phyloP scores from a whole-genome alignment of 2,113 vertebrate species.

The Hoplias malabaricus region DNA sequence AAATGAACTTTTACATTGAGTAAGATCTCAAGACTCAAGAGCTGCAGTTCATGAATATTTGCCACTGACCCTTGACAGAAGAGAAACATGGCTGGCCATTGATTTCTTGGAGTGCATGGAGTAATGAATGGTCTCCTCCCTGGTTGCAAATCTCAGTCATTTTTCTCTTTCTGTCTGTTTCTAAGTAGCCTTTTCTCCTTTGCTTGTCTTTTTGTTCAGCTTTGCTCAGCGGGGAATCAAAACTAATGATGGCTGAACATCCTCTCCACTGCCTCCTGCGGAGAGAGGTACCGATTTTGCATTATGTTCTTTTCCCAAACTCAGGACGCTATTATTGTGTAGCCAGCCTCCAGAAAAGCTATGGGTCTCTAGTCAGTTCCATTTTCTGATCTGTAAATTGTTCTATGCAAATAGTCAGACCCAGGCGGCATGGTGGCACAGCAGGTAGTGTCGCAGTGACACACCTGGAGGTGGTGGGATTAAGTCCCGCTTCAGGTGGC shows the following conservation, averaged over 20 bases:
- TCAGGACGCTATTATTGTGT: not conserved
- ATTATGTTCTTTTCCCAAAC: not conserved
- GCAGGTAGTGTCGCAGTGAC: too few species aligned
- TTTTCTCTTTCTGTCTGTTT: not conserved
- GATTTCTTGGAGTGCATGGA: not conserved
- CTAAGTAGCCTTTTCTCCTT: not conserved
- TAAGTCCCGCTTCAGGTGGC: too few species aligned
- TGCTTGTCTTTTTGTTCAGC: not conserved
- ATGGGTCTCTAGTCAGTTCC: not conserved
- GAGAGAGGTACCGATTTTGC: not conserved
- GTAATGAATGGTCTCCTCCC: constrained; percentile 14
- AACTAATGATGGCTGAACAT: not conserved
- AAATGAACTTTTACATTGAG: not conserved
- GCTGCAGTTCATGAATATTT: not conserved
- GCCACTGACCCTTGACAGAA: not conserved
- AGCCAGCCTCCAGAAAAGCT: not conserved
- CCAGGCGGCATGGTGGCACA: too few species aligned
- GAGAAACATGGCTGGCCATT: not conserved
- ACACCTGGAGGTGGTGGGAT: too few species aligned
- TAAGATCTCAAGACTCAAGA: not conserved
- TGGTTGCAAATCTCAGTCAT: not conserved
- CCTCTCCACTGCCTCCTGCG: not conserved
- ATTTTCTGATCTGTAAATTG: not conserved
- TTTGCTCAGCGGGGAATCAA: not conserved
- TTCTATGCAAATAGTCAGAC: not conserved